phyloP scores from a whole-genome alignment of 92 coral and sea anemone species.

The Hydrozoanthus gracilis region DNA sequence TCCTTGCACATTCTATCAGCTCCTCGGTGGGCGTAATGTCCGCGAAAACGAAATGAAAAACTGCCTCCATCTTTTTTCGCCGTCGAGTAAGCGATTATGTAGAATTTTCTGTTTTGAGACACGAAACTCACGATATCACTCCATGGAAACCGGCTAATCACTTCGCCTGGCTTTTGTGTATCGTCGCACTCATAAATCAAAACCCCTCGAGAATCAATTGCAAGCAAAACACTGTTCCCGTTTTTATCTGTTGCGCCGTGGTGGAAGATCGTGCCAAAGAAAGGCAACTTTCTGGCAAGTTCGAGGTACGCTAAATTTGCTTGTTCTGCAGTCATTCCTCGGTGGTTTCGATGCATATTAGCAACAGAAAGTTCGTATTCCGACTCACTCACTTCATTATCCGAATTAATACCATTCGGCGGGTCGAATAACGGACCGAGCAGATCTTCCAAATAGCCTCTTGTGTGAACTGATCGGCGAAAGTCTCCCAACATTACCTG shows the following conservation, averaged over 20 bases:
- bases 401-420: conserved; percentile 94
- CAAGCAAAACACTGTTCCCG: conserved; percentile 69
- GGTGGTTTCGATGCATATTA: conserved; percentile 73
- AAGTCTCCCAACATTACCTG: conserved; percentile 90
- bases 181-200: conserved; percentile 69
- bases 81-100: conserved; percentile 76
- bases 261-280: conserved; percentile 79
- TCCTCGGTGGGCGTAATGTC: conserved; percentile 92
- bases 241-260: conserved; percentile 83
- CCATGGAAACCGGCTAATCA: conserved; percentile 74
- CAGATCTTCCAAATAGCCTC: conserved; percentile 86
- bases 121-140: conserved; percentile 78
- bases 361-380: conserved; percentile 83
- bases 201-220: conserved; percentile 74
- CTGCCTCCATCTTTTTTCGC: conserved; percentile 82
- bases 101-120: conserved; percentile 83
- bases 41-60: conserved; percentile 82
- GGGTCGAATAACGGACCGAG: conserved; percentile 87
- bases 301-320: conserved; percentile 78
- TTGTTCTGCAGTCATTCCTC: conserved; percentile 76
- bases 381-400: conserved; percentile 68
- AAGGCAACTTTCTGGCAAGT: conserved; percentile 68
- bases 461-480: conserved; percentile 72
- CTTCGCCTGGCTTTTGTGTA: conserved; percentile 65
- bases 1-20: conserved; percentile 77